A percentile compares a stretch with the other conserved stretches of the same genome.
phyloP scores from a whole-genome alignment of 2,888 invertebrate species.

The Leptinotarsa tumamoca region DNA sequence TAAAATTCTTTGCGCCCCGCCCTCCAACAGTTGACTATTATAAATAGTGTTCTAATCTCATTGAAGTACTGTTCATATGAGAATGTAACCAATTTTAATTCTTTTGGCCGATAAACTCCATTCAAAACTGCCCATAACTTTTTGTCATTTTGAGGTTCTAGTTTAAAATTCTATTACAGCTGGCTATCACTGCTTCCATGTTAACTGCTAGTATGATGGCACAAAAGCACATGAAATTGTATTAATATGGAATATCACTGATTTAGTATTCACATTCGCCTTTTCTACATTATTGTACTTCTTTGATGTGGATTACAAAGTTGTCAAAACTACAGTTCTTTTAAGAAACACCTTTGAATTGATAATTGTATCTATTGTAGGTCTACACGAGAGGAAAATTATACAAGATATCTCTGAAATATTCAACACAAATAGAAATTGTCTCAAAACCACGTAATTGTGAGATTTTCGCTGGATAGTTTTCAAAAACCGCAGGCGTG shows the following conservation, averaged over 20 bases:
- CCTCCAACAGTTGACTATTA: constrained; percentile 33
- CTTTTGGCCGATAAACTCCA: constrained; percentile 35
- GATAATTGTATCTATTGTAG: too few species aligned
- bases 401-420: too few species aligned
- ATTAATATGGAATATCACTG: background rate
- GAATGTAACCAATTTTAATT: constrained; percentile 37
- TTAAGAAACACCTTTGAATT: too few species aligned
- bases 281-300: too few species aligned
- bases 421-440: too few species aligned
- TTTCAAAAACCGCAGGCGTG: too few species aligned
- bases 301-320: too few species aligned
- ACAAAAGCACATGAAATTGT: background rate
- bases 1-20: background rate
- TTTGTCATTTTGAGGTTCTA: constrained; percentile 18
- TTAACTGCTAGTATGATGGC: background rate
- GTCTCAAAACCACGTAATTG: too few species aligned
- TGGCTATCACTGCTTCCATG: background rate
- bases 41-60: constrained; percentile 33
- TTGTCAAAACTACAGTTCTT: too few species aligned
- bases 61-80: constrained; percentile 24
- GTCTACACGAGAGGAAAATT: too few species aligned
- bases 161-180: constrained; percentile 27
- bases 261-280: background rate
- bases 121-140: constrained; percentile 26
- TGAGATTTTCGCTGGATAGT: too few species aligned